Conservation (phyloP, 2,888 invertebrate genomes). For the Zootermopsis nevadensis region DNA sequence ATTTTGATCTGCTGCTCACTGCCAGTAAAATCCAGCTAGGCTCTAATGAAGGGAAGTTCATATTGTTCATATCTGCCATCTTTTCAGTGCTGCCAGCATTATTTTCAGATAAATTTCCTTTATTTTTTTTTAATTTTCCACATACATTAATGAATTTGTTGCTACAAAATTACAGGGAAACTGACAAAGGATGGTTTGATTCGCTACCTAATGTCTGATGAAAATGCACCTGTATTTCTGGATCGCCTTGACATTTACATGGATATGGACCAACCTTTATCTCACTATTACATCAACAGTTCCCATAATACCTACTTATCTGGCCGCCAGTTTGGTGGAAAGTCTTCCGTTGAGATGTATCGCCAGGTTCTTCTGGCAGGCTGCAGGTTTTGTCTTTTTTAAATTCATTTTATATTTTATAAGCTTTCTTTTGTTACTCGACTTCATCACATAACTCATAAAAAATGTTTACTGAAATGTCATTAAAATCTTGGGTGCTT, state of each 20-base stretch:
- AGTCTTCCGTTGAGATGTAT: conserved; percentile 99
- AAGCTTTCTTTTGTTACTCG: too few relatives aligned
- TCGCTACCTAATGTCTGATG: conserved; percentile 99
- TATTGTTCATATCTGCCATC: too few relatives aligned
- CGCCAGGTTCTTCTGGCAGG: conserved; percentile 96
- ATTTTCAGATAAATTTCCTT: background rate
- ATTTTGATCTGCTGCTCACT: too few relatives aligned
- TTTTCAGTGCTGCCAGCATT: too few relatives aligned
- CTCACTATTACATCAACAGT: conserved; percentile 99
- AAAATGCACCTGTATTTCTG: conserved; percentile 98
- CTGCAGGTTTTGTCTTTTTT: conserved; percentile 75
- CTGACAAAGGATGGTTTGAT: conserved; percentile 96
- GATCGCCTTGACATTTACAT: conserved; percentile 97
- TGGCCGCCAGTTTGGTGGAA: conserved; percentile 97
- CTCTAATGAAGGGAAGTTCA: too few relatives aligned
- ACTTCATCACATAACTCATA: too few relatives aligned
- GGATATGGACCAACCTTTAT: conserved; percentile 99
- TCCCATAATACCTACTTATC: conserved; percentile 96
- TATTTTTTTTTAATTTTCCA: background rate
- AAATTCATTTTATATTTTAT: too few relatives aligned
- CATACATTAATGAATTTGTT: background rate
- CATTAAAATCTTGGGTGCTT: too few relatives aligned
- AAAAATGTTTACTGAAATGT: too few relatives aligned
- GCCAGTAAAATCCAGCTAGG: too few relatives aligned
- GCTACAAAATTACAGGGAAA: conserved; percentile 69